Conservation (phyloP, 1,140 invertebrate genomes). For the Venustaconcha ellipsiformis region DNA sequence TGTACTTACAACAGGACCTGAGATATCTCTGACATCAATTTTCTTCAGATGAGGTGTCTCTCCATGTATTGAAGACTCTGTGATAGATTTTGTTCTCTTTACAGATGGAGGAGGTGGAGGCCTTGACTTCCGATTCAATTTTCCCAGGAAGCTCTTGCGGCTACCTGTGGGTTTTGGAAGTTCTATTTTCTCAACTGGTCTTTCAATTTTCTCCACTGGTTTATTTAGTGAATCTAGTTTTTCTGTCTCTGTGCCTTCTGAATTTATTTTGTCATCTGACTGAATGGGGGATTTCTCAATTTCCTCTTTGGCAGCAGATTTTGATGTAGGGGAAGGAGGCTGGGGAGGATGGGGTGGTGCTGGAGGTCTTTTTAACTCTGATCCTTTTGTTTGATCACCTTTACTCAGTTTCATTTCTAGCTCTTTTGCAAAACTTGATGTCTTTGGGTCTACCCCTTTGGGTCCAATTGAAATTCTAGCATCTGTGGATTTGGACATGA, state of each 20-base stretch:
- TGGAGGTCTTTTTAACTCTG: slow-evolving; percentile 15
- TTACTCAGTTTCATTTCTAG: slow-evolving; percentile 48
- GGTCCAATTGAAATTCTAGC: background rate
- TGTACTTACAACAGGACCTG: slow-evolving; percentile 61
- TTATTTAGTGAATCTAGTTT: slow-evolving; percentile 19
- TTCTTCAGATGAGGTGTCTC: slow-evolving; percentile 51
- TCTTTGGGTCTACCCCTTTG: slow-evolving; percentile 32
- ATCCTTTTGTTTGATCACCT: slow-evolving; percentile 29
- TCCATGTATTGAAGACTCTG: slow-evolving; percentile 42
- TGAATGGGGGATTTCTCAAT: slow-evolving; percentile 8
- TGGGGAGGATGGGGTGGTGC: slow-evolving; percentile 15
- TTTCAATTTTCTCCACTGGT: slow-evolving; percentile 7
- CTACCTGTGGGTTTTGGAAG: slow-evolving; percentile 47
- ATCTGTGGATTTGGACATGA: too few species aligned
- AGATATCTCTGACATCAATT: slow-evolving; percentile 60
- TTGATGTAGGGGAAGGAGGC: slow-evolving; percentile 5
- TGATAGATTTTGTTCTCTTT: slow-evolving; percentile 60
- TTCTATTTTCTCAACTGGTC: slow-evolving; percentile 55
- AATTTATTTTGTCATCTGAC: slow-evolving; percentile 17
- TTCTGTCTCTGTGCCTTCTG: slow-evolving; percentile 30
- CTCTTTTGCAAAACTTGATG: slow-evolving; percentile 51
- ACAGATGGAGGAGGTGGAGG: slow-evolving; percentile 53
- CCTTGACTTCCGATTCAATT: slow-evolving; percentile 53
- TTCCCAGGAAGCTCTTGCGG: slow-evolving; percentile 58
- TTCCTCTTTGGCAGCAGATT: slow-evolving; percentile 8